A percentile compares a stretch with the other conserved stretches of the same genome.
Evolutionary conservation across 1,140 invertebrate genomes (phyloP).

Genomic region (Muscidifurax raptorellus): DNA sequence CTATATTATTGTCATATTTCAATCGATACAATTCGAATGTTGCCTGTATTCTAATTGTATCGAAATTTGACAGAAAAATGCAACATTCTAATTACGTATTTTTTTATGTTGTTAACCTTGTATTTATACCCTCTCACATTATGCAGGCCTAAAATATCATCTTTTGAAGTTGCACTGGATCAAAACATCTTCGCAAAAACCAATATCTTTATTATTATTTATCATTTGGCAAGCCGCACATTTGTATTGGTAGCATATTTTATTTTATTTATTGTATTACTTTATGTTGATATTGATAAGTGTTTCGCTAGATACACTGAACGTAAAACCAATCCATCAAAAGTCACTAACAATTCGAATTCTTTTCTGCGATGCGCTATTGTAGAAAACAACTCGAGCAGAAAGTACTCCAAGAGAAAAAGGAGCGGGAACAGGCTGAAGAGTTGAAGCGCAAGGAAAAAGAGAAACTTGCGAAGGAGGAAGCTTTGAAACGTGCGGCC

Average conservation of each 20-base stretch:
- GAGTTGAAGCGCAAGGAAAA: conserved; percentile 52
- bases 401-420: conserved; percentile 50
- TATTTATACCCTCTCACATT: neutral
- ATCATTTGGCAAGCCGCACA: neutral
- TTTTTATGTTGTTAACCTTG: neutral
- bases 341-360: neutral
- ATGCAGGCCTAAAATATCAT: conserved; percentile 7
- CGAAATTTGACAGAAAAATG: neutral
- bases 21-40: neutral
- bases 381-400: conserved; percentile 65
- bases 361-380: conserved; percentile 9
- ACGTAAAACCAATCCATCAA: neutral
- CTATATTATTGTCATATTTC: neutral
- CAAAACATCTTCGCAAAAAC: neutral
- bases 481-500: conserved; percentile 59
- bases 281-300: conserved; percentile 10
- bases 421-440: conserved; percentile 53
- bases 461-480: conserved; percentile 61
- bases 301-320: neutral
- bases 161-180: conserved; percentile 19
- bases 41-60: neutral
- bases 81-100: neutral
- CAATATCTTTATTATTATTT: neutral
- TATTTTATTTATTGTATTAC: conserved; percentile 5
- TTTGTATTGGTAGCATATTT: neutral